These are phyloP conservation scores for Colletes latitarsis DNA, from an alignment of 1,140 invertebrate genomes.

Conservation along the genomic window DNA sequence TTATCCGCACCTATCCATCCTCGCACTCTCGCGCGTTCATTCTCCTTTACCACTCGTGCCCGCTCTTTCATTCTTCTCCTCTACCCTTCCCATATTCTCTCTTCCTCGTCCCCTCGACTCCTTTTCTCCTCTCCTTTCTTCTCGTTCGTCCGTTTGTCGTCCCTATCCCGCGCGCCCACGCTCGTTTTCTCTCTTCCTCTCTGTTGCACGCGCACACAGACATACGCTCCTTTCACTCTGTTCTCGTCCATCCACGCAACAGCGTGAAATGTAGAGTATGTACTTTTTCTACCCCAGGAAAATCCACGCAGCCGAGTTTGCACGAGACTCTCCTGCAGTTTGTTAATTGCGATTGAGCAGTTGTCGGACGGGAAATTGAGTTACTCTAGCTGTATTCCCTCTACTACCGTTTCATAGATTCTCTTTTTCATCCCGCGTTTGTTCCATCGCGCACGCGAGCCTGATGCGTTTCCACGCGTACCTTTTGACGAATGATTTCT, in stretches of 20 bases:
- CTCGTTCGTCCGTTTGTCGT: slow-evolving; percentile 48
- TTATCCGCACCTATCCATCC: slow-evolving; percentile 60
- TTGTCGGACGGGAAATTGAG: slow-evolving; percentile 73
- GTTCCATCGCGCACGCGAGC: not conserved
- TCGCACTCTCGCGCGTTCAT: slow-evolving; percentile 46
- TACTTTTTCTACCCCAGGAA: slow-evolving; percentile 33
- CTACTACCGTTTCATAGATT: not conserved
- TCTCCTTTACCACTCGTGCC: slow-evolving; percentile 29
- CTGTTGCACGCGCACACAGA: no score
- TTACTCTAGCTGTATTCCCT: slow-evolving; percentile 68
- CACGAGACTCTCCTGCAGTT: slow-evolving; percentile 58
- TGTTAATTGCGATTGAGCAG: slow-evolving; percentile 76
- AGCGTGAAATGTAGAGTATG: slow-evolving; percentile 53
- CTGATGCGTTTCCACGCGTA: not conserved
- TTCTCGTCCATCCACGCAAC: not conserved
- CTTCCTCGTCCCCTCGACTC: slow-evolving; percentile 25
- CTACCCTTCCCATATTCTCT: slow-evolving; percentile 1
- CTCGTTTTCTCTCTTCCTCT: not conserved
- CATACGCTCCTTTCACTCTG: not conserved
- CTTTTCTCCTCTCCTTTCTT: not conserved
- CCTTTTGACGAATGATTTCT: not conserved
- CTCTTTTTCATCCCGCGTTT: slow-evolving; percentile 11
- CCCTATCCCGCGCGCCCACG: not conserved
- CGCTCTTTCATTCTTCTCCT: slow-evolving; percentile 36
- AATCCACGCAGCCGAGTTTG: slow-evolving; percentile 38